Conservation (phyloP, 2,113 vertebrate genomes). For the Hypomesus transpacificus region DNA sequence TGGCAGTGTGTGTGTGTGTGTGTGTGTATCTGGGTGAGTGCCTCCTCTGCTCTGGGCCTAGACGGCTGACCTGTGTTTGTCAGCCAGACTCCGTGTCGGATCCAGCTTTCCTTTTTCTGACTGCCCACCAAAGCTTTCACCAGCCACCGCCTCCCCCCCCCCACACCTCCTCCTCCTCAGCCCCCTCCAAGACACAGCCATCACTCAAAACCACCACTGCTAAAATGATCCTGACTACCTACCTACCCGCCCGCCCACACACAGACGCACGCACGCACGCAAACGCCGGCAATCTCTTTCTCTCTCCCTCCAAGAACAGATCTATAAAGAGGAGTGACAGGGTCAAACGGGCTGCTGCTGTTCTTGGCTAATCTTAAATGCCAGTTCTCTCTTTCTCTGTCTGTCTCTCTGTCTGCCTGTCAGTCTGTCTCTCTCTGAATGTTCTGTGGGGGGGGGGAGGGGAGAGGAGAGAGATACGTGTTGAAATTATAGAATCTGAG, state of each 20-base stretch:
- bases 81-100: neutral
- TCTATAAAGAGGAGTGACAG: neutral
- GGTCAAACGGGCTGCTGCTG: neutral
- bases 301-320: neutral
- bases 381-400: neutral
- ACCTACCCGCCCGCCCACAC: neutral
- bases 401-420: no score
- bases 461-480: neutral
- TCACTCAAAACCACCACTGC: conserved; percentile 7
- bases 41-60: neutral
- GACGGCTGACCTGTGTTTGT: neutral
- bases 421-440: no score
- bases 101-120: neutral
- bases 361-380: neutral
- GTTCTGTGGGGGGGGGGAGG: neutral
- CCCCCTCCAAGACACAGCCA: neutral
- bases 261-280: neutral
- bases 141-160: neutral
- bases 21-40: neutral
- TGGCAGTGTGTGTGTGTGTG: conserved; percentile 13
- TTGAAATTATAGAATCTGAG: neutral
- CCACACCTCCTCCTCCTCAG: neutral
- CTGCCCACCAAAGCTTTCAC: neutral
- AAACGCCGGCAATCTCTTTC: neutral
- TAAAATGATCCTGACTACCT: neutral